phyloP scores from a whole-genome alignment of 2,113 vertebrate species.

The Prinia subflava region DNA sequence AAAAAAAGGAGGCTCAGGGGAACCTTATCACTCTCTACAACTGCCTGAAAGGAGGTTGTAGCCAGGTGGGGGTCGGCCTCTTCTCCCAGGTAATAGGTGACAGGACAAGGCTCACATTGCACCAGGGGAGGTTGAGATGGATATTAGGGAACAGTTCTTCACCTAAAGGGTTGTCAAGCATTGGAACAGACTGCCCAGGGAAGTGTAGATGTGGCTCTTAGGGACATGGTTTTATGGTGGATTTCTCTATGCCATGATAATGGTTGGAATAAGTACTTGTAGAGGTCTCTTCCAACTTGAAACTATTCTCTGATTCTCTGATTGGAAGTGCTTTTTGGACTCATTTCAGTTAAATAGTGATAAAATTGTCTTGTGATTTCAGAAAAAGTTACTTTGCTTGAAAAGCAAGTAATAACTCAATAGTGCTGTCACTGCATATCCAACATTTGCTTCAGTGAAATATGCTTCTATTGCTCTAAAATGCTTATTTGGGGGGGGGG shows the following conservation, averaged over 20 bases:
- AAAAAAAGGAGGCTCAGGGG: background rate
- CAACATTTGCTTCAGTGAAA: background rate
- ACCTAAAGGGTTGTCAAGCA: too few species aligned
- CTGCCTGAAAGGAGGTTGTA: background rate
- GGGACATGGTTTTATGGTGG: background rate
- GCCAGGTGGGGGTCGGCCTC: fast-evolving
- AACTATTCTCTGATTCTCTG: background rate
- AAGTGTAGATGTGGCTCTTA: background rate
- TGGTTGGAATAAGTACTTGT: background rate
- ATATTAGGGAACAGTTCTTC: background rate
- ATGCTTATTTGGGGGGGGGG: background rate
- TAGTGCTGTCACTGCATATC: background rate
- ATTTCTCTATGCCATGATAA: background rate
- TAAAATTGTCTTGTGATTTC: background rate
- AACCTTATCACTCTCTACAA: background rate
- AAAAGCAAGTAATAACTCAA: background rate
- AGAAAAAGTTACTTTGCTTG: background rate
- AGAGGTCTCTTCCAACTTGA: background rate
- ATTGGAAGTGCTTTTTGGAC: background rate
- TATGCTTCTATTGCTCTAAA: background rate
- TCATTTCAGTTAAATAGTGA: background rate
- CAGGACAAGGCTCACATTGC: background rate
- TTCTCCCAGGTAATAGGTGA: background rate
- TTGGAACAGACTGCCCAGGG: background rate
- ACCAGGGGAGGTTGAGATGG: background rate